These are phyloP conservation scores for Brenthis hecate DNA, from an alignment of 2,888 invertebrate genomes.

Conservation along the genomic window DNA sequence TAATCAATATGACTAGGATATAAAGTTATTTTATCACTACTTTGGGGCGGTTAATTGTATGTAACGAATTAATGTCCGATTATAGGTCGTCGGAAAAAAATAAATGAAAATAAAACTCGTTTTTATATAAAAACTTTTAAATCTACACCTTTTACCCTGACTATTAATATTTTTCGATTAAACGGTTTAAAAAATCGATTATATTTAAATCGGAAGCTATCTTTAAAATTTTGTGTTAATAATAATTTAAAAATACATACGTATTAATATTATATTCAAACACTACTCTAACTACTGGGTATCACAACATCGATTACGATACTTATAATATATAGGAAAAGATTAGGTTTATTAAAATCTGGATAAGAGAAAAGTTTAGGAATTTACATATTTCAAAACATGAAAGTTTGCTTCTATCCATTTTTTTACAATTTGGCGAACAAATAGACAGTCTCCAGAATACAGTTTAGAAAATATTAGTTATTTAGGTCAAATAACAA, in stretches of 20 bases:
- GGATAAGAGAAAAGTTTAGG: conserved; percentile 5
- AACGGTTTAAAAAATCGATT: conserved; percentile 18
- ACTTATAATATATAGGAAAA: conserved; percentile 18
- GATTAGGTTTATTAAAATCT: neutral
- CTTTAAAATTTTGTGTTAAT: conserved; percentile 3
- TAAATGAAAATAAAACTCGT: neutral
- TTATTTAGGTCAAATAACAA: neutral
- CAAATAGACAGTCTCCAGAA: neutral
- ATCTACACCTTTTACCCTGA: conserved; percentile 27
- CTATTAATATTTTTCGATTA: conserved; percentile 20
- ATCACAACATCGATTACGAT: conserved; percentile 37
- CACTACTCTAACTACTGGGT: conserved; percentile 34
- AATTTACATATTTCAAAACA: conserved; percentile 4
- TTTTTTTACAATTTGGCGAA: neutral
- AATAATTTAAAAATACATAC: neutral
- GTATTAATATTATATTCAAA: conserved; percentile 7
- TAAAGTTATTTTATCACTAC: conserved; percentile 18
- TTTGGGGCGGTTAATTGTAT: conserved; percentile 32
- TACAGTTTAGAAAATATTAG: neutral
- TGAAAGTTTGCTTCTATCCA: neutral
- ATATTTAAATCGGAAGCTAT: conserved; percentile 33
- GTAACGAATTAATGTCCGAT: neutral
- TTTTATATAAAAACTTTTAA: conserved; percentile 18
- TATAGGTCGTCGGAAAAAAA: neutral
- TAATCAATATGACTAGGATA: conserved; percentile 29